Conservation (phyloP, 1,140 invertebrate species). For the Limonius californicus region DNA sequence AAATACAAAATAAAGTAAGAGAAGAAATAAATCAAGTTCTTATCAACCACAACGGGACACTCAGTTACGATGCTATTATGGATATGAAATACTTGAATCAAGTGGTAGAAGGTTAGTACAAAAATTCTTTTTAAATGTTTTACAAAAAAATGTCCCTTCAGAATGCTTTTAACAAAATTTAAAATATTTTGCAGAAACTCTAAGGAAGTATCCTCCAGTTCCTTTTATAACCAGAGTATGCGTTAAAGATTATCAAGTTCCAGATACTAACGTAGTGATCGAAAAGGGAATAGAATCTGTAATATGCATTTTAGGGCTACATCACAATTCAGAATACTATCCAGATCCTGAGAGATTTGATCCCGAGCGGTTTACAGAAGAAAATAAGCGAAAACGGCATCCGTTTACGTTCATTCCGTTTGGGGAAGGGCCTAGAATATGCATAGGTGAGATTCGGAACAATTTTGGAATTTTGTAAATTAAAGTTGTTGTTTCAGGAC, state of each 20-base stretch:
- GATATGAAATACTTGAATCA: conserved; percentile 60
- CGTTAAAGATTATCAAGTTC: not conserved
- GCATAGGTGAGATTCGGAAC: not conserved
- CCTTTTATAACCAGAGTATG: not conserved
- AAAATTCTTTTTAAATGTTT: no score
- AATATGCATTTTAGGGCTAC: not conserved
- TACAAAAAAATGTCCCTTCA: no score
- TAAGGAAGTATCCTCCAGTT: not conserved
- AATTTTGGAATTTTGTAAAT: not conserved
- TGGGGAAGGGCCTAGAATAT: not conserved
- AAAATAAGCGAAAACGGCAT: not conserved
- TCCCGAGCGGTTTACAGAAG: not conserved
- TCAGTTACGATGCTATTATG: conserved; percentile 60
- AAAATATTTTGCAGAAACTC: not conserved
- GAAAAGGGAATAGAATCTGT: not conserved
- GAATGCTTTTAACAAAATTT: no score
- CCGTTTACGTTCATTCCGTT: not conserved
- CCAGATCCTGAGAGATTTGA: not conserved
- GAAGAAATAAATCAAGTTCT: conserved; percentile 56
- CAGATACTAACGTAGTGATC: not conserved
- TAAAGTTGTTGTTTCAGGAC: conserved; percentile 20
- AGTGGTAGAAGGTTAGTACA: conserved; percentile 51
- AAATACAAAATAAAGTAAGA: conserved; percentile 47
- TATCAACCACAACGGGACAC: conserved; percentile 45
- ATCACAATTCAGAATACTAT: not conserved